Base-by-base conservation (phyloP, 2,113 vertebrate species). In the Piaya cayana region DNA sequence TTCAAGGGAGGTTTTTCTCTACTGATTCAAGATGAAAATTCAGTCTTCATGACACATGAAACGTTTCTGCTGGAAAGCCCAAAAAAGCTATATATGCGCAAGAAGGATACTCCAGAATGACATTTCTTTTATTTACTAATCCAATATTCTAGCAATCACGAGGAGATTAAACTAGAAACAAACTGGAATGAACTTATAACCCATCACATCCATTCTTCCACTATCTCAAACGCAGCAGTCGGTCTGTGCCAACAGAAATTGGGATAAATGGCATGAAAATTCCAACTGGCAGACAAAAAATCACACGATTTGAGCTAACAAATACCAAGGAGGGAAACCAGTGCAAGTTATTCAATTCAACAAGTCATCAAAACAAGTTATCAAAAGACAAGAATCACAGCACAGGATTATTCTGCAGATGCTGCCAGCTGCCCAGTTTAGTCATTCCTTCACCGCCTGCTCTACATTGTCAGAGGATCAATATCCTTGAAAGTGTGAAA, bases 221-320 rank as follows among this genome's bases (percentile, higher is more conserved):
- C 45, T 23, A 9, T 21, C 67, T 86, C 64, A 63, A 82, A 86
- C 26, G 27, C 47, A 68, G 19, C 37, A 68, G 60, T 45, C 81
- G 47, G 19, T 12, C 25, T 29, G 52, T 71, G 56, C 64, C 93
- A 91, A 95, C 29, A 71, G 5, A 72, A 96, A 93, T 45, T 50
- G 79, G 71, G 78, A 77, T 39, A 96, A 91, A 92, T 58, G 82
- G 80, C 79, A 88, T 16, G 59, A 92, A 92, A 82, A 75, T 75
- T 64, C 52, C 71, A 86, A 70, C 67, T 74, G 19, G 9, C 5
- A 45, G 32, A 77, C 59, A 39, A 79, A 42, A 69, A 69, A 58
- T n/a, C 87, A 37, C 42, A 49, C 55, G 47, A 67, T 56, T 64
- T 36, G 63, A 92, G 79, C 20, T 77, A 81, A n/a, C 64, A 78